A percentile compares a stretch with the other conserved stretches of the same genome.
Conservation (phyloP, 2,888 invertebrate genomes). For the Metallyticus violacea region DNA sequence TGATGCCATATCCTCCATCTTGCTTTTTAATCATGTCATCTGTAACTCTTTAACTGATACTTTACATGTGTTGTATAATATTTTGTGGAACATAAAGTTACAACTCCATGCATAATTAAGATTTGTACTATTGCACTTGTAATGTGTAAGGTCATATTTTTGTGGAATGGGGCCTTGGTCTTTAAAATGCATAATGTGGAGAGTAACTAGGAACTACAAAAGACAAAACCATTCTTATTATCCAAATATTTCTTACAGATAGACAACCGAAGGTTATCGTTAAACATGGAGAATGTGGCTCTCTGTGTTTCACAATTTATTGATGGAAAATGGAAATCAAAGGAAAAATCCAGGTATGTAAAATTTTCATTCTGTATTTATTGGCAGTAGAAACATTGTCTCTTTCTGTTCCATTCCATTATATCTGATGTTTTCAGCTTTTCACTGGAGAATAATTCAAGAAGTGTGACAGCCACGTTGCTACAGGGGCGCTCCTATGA, state of each 20-base stretch:
- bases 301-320: conserved; percentile 66
- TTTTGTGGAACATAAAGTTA: too few species aligned
- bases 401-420: too few species aligned
- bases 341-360: conserved; percentile 52
- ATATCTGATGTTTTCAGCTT: conserved; percentile 13
- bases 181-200: too few species aligned
- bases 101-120: too few species aligned
- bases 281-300: conserved; percentile 64
- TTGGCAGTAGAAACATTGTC: neutral
- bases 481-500: conserved; percentile 67
- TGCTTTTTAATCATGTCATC: too few species aligned
- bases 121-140: too few species aligned
- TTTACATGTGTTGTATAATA: too few species aligned
- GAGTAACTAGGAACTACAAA: too few species aligned
- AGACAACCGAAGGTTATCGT: conserved; percentile 73
- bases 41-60: too few species aligned
- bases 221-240: neutral
- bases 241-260: conserved; percentile 54
- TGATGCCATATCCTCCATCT: too few species aligned
- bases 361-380: neutral
- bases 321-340: conserved; percentile 75
- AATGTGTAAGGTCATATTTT: too few species aligned
- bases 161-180: too few species aligned
- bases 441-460: conserved; percentile 43
- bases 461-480: conserved; percentile 67